These are phyloP conservation scores for Pempheris klunzingeri DNA, from an alignment of 2,797 vertebrate genomes.

Conservation along the genomic window DNA sequence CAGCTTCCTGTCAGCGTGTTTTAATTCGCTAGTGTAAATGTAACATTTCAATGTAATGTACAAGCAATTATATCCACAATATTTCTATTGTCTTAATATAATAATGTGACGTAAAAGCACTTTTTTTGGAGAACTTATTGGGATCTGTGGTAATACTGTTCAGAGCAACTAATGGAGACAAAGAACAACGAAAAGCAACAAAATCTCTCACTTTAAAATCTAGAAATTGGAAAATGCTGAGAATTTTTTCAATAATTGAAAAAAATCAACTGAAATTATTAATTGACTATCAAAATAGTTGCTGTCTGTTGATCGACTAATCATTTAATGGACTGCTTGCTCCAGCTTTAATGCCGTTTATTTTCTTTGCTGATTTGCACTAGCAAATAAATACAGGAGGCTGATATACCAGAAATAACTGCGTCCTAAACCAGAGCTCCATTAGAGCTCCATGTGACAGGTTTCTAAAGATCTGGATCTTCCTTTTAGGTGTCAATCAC, in stretches of 20 bases:
- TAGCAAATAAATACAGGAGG: neutral
- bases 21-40: conserved; percentile 1
- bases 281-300: neutral
- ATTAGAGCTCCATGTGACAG: conserved; percentile 17
- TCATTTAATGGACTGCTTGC: neutral
- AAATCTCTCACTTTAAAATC: neutral
- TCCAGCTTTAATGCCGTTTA: neutral
- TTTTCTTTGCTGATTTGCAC: neutral
- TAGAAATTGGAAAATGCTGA: neutral
- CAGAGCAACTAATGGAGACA: neutral
- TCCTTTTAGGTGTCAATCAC: conserved; percentile 52
- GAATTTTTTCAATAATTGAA: too few species aligned
- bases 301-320: accelerated
- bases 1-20: neutral
- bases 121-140: neutral
- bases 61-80: neutral
- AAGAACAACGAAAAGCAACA: conserved; percentile 9
- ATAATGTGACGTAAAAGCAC: neutral
- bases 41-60: neutral
- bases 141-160: neutral
- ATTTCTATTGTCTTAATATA: neutral
- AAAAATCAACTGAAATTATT: neutral
- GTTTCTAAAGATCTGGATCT: conserved; percentile 60
- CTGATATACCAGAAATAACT: neutral
- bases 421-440: neutral